Evolutionary conservation across 2,797 vertebrate species (phyloP).

Genomic region (Trichosurus vulpecula): DNA sequence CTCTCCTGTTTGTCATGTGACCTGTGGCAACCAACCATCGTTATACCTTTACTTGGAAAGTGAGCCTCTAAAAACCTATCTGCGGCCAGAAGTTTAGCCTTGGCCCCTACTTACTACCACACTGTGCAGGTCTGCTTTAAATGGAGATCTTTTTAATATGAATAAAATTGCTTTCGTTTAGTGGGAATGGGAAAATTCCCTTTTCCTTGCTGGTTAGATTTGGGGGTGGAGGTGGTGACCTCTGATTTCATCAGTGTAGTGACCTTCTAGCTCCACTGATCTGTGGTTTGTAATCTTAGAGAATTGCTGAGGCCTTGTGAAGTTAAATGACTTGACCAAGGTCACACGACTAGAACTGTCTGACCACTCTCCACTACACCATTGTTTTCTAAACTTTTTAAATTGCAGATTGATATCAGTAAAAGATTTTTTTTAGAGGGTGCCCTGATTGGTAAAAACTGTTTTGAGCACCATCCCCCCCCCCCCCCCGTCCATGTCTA

Average conservation of each 20-base stretch:
- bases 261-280: neutral
- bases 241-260: neutral
- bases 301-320: neutral
- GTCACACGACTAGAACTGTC: neutral
- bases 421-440: neutral
- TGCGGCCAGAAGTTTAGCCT: too few relatives aligned
- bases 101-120: too few relatives aligned
- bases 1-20: too few relatives aligned
- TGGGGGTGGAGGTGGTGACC: neutral
- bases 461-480: neutral
- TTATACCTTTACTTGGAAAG: too few relatives aligned
- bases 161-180: neutral
- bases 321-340: neutral
- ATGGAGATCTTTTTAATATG: neutral
- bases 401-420: neutral
- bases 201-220: neutral
- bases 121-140: neutral
- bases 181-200: neutral
- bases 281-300: neutral
- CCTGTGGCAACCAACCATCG: too few relatives aligned
- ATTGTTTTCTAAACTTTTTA: neutral
- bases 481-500: neutral
- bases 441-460: neutral
- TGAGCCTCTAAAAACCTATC: too few relatives aligned
- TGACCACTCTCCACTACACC: neutral